Evolutionary conservation across 2,797 vertebrate genomes (phyloP).

Genomic region (Muraenolepis orangiensis): DNA sequence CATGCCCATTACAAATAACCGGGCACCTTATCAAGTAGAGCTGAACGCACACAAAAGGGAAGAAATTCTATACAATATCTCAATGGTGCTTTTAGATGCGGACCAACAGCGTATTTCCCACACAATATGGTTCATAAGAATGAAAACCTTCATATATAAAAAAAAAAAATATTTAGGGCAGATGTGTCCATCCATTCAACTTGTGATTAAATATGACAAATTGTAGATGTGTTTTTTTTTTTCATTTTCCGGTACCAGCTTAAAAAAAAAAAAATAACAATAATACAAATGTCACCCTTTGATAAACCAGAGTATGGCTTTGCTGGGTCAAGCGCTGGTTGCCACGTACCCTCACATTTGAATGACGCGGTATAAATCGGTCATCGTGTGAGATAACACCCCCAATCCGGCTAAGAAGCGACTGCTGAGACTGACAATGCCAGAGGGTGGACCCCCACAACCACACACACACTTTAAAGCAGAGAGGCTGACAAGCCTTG

Average conservation of each 20-base stretch:
- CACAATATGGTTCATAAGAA: conserved; percentile 28
- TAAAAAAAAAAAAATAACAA: conserved; percentile 46
- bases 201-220: conserved; percentile 8
- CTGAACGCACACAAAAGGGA: conserved; percentile 30
- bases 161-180: conserved; percentile 20
- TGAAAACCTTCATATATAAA: conserved; percentile 32
- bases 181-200: not conserved
- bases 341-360: conserved; percentile 19
- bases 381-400: not conserved
- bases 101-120: conserved; percentile 11
- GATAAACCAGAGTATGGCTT: conserved; percentile 36
- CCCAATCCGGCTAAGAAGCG: not conserved
- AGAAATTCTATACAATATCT: conserved; percentile 54
- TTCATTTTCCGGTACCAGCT: conserved; percentile 2
- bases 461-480: not conserved
- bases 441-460: not conserved
- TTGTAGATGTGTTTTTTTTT: not conserved
- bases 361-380: conserved; percentile 22
- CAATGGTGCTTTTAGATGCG: conserved; percentile 40
- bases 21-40: conserved; percentile 33
- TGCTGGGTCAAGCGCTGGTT: conserved; percentile 15
- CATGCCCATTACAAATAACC: conserved; percentile 45
- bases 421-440: not conserved
- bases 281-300: conserved; percentile 33
- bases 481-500: conserved; percentile 33